Evolutionary conservation across 2,113 vertebrate genomes (phyloP), one percentile per base, ranked within the genome.

Genomic region (Xenopus laevis): DNA sequence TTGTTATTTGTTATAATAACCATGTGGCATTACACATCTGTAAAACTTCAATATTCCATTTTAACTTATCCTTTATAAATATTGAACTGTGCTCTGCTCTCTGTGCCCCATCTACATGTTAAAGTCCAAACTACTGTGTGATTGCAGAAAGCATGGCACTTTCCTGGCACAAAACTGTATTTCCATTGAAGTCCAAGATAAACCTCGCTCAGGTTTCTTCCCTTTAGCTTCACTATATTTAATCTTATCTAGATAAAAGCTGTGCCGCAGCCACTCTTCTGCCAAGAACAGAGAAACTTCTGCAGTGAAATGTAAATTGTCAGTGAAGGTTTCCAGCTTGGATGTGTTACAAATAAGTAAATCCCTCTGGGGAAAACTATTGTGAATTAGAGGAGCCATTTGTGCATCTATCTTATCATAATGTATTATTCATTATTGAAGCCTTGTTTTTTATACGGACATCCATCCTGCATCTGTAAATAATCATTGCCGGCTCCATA

Each of bases 241-340:
- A 68, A 11, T 15, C 20, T 40, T 64, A 16, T 65, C 30, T 65
- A 64, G 62, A 65, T 46, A 46, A 65, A 65, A 33, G 15, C 17
- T 45, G 15, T 13, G 15, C 33, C 1, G 57, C 18, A 40, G 18
- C 57, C 33, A 13, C 1, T 52, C 40, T 76, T 18, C 59, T 76
- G 58, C 66, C 65, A 68, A 69, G 57, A 68, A 16, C 20, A 64
- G 16, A 64, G 60, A 46, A 66, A 45, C 44, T 23, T 20, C 59
- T 64, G 23, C 23, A 16, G 3, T n/a, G 55, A 75, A 50, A 52
- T 61, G 18, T 52, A 23, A 75, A 69, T 61, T 55, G 30, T 62
- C 13, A 20, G 10, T 27, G 15, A 57, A 53, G 52, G 4, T 23
- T 62, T 63, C 47, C 45, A 70, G 55, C 13, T 44, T 59, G 65